phyloP scores from a whole-genome alignment of 2,797 vertebrate species.

The Arnoldichthys spilopterus region DNA sequence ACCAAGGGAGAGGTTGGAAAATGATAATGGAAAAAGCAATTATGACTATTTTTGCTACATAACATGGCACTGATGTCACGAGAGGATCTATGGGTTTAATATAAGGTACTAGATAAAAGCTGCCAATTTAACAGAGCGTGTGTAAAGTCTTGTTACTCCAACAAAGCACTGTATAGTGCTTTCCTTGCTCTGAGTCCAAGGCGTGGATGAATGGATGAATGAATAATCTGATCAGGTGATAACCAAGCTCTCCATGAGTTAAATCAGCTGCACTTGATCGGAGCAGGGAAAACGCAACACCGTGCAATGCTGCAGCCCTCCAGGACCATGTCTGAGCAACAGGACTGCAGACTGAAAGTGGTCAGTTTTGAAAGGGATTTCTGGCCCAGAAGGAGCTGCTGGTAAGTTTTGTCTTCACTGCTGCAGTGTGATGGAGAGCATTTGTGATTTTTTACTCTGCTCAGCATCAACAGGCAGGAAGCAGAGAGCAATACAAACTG shows the following conservation, averaged over 20 bases:
- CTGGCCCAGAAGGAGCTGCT: conserved; percentile 7
- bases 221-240: neutral
- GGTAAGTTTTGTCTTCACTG: neutral
- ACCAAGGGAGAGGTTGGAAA: too few relatives aligned
- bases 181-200: neutral
- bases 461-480: conserved; percentile 31
- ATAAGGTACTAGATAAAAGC: too few relatives aligned
- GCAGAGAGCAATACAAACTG: conserved; percentile 14
- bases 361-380: neutral
- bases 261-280: neutral
- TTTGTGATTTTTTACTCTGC: conserved; percentile 20
- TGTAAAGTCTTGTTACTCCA: too few relatives aligned
- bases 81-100: too few relatives aligned
- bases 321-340: neutral
- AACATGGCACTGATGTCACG: too few relatives aligned
- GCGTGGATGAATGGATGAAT: conserved; percentile 3
- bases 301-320: neutral
- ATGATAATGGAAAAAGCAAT: too few relatives aligned
- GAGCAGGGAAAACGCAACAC: neutral
- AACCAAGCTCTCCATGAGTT: neutral
- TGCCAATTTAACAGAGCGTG: too few relatives aligned
- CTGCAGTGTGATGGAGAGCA: neutral
- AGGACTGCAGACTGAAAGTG: neutral
- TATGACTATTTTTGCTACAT: too few relatives aligned
- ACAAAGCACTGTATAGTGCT: neutral